Conservation (phyloP, 2,797 vertebrate genomes). For the Crocidura indochinensis region DNA sequence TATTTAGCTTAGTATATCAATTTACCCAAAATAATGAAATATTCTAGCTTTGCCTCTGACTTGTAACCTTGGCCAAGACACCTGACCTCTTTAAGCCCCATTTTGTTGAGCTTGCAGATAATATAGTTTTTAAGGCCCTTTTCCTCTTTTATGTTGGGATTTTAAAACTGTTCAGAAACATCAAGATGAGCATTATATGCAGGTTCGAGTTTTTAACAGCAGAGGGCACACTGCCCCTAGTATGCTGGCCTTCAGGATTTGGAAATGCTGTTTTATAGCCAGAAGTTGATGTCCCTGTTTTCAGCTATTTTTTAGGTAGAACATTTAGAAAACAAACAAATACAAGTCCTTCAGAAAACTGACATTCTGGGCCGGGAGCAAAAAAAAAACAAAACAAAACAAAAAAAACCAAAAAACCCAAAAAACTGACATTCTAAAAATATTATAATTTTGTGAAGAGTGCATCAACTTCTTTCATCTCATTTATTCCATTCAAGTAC, state of each 20-base stretch:
- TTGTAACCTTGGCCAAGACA: constrained; percentile 14
- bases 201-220: constrained; percentile 62
- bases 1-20: constrained; percentile 44
- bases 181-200: background rate
- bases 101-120: constrained; percentile 40
- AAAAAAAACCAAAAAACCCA: too few species aligned
- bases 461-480: background rate
- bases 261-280: background rate
- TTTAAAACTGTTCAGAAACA: constrained; percentile 40
- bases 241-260: background rate
- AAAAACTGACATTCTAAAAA: background rate
- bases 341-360: constrained; percentile 29
- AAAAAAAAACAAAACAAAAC: too few species aligned
- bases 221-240: constrained; percentile 73
- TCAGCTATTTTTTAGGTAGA: background rate
- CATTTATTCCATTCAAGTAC: background rate
- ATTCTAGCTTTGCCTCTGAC: constrained; percentile 34
- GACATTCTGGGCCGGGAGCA: too few species aligned
- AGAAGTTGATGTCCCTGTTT: constrained; percentile 33
- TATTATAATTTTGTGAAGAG: constrained; percentile 18
- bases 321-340: background rate
- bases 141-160: background rate
- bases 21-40: constrained; percentile 53
- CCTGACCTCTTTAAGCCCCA: background rate
- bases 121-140: constrained; percentile 28